Conservation (phyloP, 2,113 vertebrate species). For the Connochaetes taurinus region DNA sequence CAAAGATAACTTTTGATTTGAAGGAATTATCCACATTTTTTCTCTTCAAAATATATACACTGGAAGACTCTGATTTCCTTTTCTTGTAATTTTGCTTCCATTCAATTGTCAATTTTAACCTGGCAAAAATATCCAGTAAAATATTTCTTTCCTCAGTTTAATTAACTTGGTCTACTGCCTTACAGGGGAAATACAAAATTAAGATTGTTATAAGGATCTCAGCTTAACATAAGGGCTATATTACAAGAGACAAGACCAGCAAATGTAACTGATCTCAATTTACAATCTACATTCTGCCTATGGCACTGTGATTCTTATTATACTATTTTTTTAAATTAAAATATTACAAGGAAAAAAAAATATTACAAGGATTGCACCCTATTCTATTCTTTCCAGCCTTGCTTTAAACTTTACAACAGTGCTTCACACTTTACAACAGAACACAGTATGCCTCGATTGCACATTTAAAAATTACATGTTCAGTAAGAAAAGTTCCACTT, state of each 20-base stretch:
- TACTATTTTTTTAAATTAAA: conserved; percentile 83
- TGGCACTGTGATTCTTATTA: conserved; percentile 78
- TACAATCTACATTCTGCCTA: neutral
- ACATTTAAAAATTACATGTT: conserved; percentile 82
- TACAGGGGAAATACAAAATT: conserved; percentile 82
- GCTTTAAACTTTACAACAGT: neutral
- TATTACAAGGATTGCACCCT: conserved; percentile 82
- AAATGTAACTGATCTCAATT: conserved; percentile 73
- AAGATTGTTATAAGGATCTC: conserved; percentile 78
- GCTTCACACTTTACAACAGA: conserved; percentile 81
- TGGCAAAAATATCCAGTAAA: conserved; percentile 78
- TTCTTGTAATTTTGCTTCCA: conserved; percentile 78
- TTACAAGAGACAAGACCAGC: conserved; percentile 82
- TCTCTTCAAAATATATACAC: conserved; percentile 85
- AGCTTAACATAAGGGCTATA: conserved; percentile 77
- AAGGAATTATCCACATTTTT: conserved; percentile 74
- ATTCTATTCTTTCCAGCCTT: conserved; percentile 77
- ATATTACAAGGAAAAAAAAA: conserved; percentile 84
- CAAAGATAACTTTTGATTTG: conserved; percentile 77
- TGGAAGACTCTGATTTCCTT: conserved; percentile 85
- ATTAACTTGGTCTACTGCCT: conserved; percentile 77
- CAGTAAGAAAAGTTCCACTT: conserved; percentile 82
- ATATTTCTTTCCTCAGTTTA: conserved; percentile 76
- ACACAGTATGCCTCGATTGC: conserved; percentile 82
- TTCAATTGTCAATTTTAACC: conserved; percentile 77